Evolutionary conservation across 2,888 invertebrate species (phyloP).

Genomic region (Apeira syringaria): DNA sequence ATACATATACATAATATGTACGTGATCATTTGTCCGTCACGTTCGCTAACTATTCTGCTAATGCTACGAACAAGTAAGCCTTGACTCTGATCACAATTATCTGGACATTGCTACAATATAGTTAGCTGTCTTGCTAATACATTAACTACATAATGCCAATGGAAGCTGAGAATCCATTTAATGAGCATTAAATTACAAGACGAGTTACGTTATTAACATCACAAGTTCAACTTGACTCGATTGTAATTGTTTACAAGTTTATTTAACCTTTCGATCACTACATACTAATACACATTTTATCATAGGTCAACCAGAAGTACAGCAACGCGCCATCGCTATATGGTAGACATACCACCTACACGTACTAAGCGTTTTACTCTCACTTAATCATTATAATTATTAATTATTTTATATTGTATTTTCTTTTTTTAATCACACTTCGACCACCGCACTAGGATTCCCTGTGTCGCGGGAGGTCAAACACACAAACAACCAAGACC

Average conservation of each 20-base stretch:
- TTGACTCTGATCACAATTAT: constrained; percentile 77
- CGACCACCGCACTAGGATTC: too few relatives aligned
- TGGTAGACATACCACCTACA: too few relatives aligned
- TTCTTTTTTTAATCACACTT: too few relatives aligned
- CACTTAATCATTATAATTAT: too few relatives aligned
- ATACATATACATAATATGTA: background rate
- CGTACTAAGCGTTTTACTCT: too few relatives aligned
- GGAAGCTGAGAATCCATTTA: constrained; percentile 50
- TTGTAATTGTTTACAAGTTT: constrained; percentile 37
- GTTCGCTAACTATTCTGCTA: constrained; percentile 22
- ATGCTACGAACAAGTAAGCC: constrained; percentile 57
- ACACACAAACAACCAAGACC: too few relatives aligned
- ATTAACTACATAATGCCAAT: constrained; percentile 15
- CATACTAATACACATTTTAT: too few relatives aligned
- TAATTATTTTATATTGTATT: too few relatives aligned
- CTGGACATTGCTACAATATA: constrained; percentile 66
- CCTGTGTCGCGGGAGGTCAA: too few relatives aligned
- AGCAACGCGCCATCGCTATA: too few relatives aligned
- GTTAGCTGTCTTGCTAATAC: background rate
- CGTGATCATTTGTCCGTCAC: constrained; percentile 12
- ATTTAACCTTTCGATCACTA: too few relatives aligned
- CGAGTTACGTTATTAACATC: constrained; percentile 58
- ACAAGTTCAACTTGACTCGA: constrained; percentile 68
- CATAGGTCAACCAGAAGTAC: too few relatives aligned
- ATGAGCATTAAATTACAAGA: constrained; percentile 63